Conservation (phyloP, 2,797 vertebrate species). For the Clarias laeviceps region DNA sequence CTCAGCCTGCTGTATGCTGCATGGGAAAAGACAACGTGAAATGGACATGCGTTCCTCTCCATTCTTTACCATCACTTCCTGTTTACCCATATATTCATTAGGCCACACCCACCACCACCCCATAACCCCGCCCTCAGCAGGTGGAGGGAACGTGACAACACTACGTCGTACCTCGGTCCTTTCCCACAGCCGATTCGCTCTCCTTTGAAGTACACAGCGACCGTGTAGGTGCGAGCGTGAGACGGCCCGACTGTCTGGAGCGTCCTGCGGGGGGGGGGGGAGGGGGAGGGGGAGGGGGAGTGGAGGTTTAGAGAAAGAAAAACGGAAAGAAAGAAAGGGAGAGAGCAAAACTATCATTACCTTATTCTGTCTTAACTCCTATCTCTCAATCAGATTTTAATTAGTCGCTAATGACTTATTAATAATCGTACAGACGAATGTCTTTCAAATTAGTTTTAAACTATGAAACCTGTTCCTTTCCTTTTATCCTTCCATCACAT, state of each 20-base stretch:
- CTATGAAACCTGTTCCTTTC: not conserved
- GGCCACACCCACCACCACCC: not conserved
- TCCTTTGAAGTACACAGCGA: constrained; percentile 98
- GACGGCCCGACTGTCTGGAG: constrained; percentile 96
- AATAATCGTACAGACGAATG: not conserved
- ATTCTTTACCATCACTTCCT: not conserved
- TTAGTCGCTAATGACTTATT: not conserved
- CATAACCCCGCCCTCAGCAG: not conserved
- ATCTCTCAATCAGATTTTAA: not conserved
- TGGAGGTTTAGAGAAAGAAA: not conserved
- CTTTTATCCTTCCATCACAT: not conserved
- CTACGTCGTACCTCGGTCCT: constrained; percentile 87
- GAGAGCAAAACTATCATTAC: not conserved
- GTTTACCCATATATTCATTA: not conserved
- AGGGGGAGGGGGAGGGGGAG: not conserved
- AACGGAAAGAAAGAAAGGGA: not conserved
- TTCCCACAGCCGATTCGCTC: constrained; percentile 97
- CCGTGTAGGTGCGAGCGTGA: constrained; percentile 94
- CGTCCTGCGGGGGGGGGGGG: constrained; percentile 75
- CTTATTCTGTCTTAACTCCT: not conserved
- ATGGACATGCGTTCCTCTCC: not conserved
- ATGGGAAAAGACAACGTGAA: not conserved
- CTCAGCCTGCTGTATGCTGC: constrained; percentile 97
- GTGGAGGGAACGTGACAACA: not conserved
- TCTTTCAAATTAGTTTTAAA: not conserved